Percentiles rank a stretch among this genome's conserved stretches.
These are phyloP conservation scores for Athalia circularis DNA, from an alignment of 2,888 invertebrate species.

Conservation along the genomic window DNA sequence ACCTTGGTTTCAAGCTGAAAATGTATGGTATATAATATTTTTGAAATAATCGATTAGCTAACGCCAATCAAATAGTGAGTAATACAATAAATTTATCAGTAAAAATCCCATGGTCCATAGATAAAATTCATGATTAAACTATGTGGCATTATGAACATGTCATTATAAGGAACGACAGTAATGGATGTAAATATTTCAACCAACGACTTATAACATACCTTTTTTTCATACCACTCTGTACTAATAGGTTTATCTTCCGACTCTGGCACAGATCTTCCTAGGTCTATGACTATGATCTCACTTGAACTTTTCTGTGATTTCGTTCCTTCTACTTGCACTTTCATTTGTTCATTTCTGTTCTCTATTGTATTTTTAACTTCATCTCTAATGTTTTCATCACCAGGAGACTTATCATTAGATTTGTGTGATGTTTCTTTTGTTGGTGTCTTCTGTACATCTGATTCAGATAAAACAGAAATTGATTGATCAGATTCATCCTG, in stretches of 20 bases:
- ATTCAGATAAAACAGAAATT: slow-evolving; percentile 21
- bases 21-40: slow-evolving; percentile 8
- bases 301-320: slow-evolving; percentile 48
- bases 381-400: neutral
- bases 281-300: too few relatives aligned
- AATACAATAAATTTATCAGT: neutral
- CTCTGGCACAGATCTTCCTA: neutral
- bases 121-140: neutral
- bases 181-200: too few relatives aligned
- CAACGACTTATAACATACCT: slow-evolving; percentile 55
- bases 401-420: slow-evolving; percentile 10
- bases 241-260: slow-evolving; percentile 52
- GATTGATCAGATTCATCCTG: slow-evolving; percentile 56
- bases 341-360: neutral
- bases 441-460: slow-evolving; percentile 35
- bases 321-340: slow-evolving; percentile 45
- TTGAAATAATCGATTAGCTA: neutral
- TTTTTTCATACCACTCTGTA: slow-evolving; percentile 64
- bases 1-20: slow-evolving; percentile 66
- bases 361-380: neutral
- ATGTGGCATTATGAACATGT: too few relatives aligned
- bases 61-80: slow-evolving; percentile 8
- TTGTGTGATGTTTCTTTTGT: neutral
- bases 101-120: neutral
- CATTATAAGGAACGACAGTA: too few relatives aligned